Conservation (phyloP, 2,888 invertebrate genomes). For the Agrochola circellaris region DNA sequence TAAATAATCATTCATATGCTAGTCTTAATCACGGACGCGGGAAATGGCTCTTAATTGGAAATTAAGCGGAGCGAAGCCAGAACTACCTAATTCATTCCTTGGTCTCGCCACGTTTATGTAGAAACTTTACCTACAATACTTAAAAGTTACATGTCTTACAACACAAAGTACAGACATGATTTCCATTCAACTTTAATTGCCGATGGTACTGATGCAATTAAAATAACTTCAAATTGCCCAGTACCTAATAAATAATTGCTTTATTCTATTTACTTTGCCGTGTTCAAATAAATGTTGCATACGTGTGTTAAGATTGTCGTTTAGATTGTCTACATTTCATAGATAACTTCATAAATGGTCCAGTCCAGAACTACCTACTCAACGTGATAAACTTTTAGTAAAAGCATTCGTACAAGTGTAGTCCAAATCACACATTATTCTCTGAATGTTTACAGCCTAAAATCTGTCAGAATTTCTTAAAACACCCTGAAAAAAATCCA, state of each 20-base stretch:
- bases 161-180: constrained; percentile 38
- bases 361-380: too few species aligned
- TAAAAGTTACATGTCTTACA: constrained; percentile 39
- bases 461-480: too few species aligned
- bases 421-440: too few species aligned
- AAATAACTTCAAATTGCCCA: constrained; percentile 47
- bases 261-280: constrained; percentile 21
- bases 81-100: background rate
- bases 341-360: too few species aligned
- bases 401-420: too few species aligned
- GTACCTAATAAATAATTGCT: constrained; percentile 28
- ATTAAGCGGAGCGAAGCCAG: constrained; percentile 3
- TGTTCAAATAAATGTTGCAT: constrained; percentile 19
- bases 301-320: constrained; percentile 3
- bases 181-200: constrained; percentile 57
- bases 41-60: background rate
- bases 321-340: constrained; percentile 1
- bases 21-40: background rate
- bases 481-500: too few species aligned
- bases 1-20: too few species aligned
- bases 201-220: constrained; percentile 47
- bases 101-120: constrained; percentile 17
- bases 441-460: too few species aligned
- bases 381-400: too few species aligned
- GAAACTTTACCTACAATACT: constrained; percentile 27